Base-by-base conservation (phyloP, 1,140 invertebrate species). In the Euglossa dilemma region DNA sequence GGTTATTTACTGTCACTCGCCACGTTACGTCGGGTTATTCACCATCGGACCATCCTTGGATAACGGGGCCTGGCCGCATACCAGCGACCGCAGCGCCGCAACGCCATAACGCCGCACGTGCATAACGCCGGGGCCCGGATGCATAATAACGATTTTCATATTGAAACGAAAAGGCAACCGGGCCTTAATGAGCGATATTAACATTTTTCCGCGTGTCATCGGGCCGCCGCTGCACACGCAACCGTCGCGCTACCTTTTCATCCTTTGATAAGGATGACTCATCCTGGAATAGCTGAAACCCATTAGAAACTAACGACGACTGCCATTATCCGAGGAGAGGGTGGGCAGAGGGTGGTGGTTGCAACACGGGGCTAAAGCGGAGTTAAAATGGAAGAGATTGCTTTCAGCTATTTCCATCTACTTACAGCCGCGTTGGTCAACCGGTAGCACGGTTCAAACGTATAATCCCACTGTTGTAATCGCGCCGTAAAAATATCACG, bases 21-120 rank as follows among this genome's bases (percentile, higher is more conserved):
- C 77, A 85, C 87, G 90, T 92, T 91, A 87, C 89, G 89, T 89
- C 89, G 88, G 89, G 85, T 92, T 92, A 91, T 90, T 91, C 90
- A 89, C 78, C 84, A 86, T 91, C 85, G 85, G 86, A 85, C 81
- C 85, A 73, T 84, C 85, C 79, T 82, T 89, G 85, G 81, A 74
- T 94, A 94, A 94, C 93, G 93, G 93, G 77, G 75, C 84, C 47
- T 66, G 59, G 76, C 76, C 63, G 85, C 90, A 88, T 89, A 89
- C 88, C 88, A 82, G 14, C 71, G 47, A 11, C 73, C 63, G 20
- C 71, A 84, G 74, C 76, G 77, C 61, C 45, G 84, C 75, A 66
- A 83, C 69, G 87, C 80, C 80, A 87, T 83, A 87, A 86, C 71
- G 84, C 76, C 85, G 73, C 88, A 86, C 82, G 74, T 87, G 85